Percentiles rank a stretch among this genome's conserved stretches.
Conservation (phyloP, 2,888 invertebrate genomes). For the Coelinius sp. region DNA sequence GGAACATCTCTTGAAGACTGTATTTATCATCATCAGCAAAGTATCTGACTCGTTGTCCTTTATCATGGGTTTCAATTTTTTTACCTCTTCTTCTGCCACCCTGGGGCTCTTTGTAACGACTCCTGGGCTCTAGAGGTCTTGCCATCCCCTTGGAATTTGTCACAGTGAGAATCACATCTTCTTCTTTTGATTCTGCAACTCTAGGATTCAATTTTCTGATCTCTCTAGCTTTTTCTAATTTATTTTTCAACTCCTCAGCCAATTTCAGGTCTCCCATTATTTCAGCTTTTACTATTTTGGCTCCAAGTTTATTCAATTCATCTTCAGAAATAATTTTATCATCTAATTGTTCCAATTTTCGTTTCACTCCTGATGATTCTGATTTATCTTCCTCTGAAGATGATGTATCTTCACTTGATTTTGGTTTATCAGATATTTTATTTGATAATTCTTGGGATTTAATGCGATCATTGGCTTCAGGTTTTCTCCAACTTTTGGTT, state of each 20-base stretch:
- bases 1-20: constrained; percentile 87
- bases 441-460: constrained; percentile 34
- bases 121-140: constrained; percentile 75
- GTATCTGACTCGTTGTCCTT: constrained; percentile 82
- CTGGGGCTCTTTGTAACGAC: constrained; percentile 54
- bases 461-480: constrained; percentile 45
- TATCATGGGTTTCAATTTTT: constrained; percentile 80
- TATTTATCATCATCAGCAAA: constrained; percentile 93
- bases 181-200: constrained; percentile 26
- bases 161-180: constrained; percentile 77
- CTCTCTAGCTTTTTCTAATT: constrained; percentile 81
- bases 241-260: constrained; percentile 79
- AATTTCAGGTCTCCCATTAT: constrained; percentile 86
- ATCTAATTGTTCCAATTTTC: constrained; percentile 27
- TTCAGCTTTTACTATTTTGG: constrained; percentile 94
- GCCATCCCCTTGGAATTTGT: constrained; percentile 78
- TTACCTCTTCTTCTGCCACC: constrained; percentile 72
- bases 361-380: constrained; percentile 37
- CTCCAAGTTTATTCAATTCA: constrained; percentile 91
- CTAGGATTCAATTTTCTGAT: constrained; percentile 58
- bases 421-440: constrained; percentile 9
- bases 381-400: constrained; percentile 39
- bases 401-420: background rate
- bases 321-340: constrained; percentile 76
- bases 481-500: constrained; percentile 56